Base-by-base conservation (phyloP, 2,113 vertebrate genomes). In the Gorsachius goisagi region DNA sequence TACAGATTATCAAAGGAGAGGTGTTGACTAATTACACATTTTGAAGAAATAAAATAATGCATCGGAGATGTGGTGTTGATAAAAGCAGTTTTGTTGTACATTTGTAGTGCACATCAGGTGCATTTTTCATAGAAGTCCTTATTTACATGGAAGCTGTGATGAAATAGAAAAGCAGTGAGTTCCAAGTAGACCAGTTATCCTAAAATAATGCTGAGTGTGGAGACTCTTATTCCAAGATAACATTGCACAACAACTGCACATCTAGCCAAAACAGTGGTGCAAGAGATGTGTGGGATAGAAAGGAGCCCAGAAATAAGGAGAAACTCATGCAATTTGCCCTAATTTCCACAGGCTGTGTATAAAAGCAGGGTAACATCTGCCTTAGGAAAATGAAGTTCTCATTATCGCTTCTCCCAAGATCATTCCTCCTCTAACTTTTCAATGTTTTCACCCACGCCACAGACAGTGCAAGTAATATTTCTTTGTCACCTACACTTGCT, bases 21-120 rank as follows among this genome's bases (percentile, higher is more conserved):
- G 94, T 95, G 95, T 86, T 97, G 96, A 97, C 68, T 82, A 64
- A 84, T 91, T 96, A 41, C 72, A 89, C 55, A 93, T 81, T 94
- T 85, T 85, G 67, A 88, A 88, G 59, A 92, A 91, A 88, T 78
- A 84, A 93, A 96, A 59, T 24, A 92, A 95, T 66, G n/a, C 41
- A 71, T 35, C 2, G 2, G 47, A 85, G 45, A 59, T 63, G 71
- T 9, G 77, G 58, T 74, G 79, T 35, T 91, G 85, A 82, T 89
- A 84, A 86, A 92, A 94, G 62, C 73, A 91, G 21, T 62, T 82
- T 12, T 74, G 52, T 49, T 69, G 45, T 12, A 50, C 44, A 58
- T 50, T 53, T 58, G 8, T 11, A 86, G 41, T 23, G n/a, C 47
- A 27, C 49, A 45, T 63, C 33, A 85, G 87, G 44, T 83, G 50